Evolutionary conservation across 2,888 invertebrate genomes (phyloP).

Genomic region (Folsomia candida): DNA sequence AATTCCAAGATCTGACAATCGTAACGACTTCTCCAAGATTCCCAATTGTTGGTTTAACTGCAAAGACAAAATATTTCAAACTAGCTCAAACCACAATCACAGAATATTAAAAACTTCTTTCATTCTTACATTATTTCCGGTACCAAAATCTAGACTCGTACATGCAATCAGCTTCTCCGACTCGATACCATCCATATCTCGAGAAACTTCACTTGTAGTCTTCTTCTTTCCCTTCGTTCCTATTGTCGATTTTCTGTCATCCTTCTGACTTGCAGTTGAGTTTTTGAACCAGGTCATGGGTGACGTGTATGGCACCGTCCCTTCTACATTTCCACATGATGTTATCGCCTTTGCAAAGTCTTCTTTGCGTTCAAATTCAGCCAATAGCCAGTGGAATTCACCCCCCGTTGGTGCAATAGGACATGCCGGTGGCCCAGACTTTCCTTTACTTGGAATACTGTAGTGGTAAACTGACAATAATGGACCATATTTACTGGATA

Average conservation of each 20-base stretch:
- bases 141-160: slow-evolving; percentile 28
- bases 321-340: slow-evolving; percentile 34
- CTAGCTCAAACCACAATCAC: background rate
- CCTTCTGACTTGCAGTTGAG: no score
- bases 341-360: slow-evolving; percentile 34
- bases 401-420: slow-evolving; percentile 8
- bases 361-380: slow-evolving; percentile 40
- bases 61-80: slow-evolving; percentile 1
- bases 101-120: background rate
- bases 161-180: slow-evolving; percentile 25
- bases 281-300: slow-evolving; percentile 42
- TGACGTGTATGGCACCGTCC: slow-evolving; percentile 39
- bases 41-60: slow-evolving; percentile 40
- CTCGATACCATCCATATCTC: slow-evolving; percentile 10
- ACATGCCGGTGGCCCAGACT: slow-evolving; percentile 2
- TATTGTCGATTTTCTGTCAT: background rate
- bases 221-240: slow-evolving; percentile 17
- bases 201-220: background rate
- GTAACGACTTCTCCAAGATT: slow-evolving; percentile 31
- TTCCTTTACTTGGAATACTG: slow-evolving; percentile 33
- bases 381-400: slow-evolving; percentile 46
- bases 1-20: slow-evolving; percentile 41
- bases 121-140: slow-evolving; percentile 32
- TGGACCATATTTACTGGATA: slow-evolving; percentile 41
- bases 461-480: slow-evolving; percentile 41